Base-by-base conservation (phyloP, 2,113 vertebrate species). In the Colaptes auratus region DNA sequence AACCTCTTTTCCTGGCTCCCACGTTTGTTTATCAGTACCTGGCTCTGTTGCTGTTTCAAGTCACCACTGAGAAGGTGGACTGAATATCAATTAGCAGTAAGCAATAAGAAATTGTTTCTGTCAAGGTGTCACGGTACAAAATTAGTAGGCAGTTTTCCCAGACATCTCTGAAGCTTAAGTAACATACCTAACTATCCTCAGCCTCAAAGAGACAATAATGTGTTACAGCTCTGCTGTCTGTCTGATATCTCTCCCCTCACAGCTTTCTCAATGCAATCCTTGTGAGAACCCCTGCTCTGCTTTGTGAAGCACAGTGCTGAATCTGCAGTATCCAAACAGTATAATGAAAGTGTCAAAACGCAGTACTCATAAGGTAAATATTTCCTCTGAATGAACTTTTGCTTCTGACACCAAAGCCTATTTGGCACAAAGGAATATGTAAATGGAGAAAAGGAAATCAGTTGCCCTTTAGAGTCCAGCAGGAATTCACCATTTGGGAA, bases 41-140 rank as follows among this genome's bases (percentile, higher is more conserved):
- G 88, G 36, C 56, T 94, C 87, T 23, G 3, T 27, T 91, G 55
- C 60, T 88, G 71, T 80, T 56, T 93, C 63, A 96, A 90, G 79
- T 92, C 56, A 77, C 72, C 72, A 69, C 36, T 70, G 72, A 74
- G 48, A 89, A 86, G 33, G n/a, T 33, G 48, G 58, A 88, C 85
- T 89, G 85, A 93, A 91, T 92, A 95, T 75, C 82, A 88, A 75
- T 74, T 71, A 59, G 79, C 56, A 89, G 80, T 77, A 93, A 89
- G 60, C 48, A 86, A 36, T 50, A 90, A 75, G 75, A 88, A 95
- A 79, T 83, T 92, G 28, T 88, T 86, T 61, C 39, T 89, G 72
- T 77, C 82, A 74, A 67, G 36, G 30, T 85, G 67, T 74, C 78
- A 80, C 25, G 19, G 24, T 60, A 27, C 33, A 83, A 88, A 95